Evolutionary conservation across 1,140 invertebrate genomes (phyloP).

Genomic region (Aphis gossypii): DNA sequence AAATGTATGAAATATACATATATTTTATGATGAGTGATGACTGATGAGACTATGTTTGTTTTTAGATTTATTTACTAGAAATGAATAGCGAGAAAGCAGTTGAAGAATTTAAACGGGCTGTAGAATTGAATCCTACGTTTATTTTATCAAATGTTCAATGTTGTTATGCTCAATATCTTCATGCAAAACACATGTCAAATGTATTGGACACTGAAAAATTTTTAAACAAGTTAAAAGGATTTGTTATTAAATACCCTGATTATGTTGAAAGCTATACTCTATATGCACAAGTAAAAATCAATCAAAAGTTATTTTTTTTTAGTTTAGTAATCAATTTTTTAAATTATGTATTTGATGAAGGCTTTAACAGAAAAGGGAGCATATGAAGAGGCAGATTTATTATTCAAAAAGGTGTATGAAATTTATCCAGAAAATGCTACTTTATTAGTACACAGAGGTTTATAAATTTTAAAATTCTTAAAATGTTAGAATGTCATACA

Average conservation of each 20-base stretch:
- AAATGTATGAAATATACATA: background rate
- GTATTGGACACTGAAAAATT: slow-evolving; percentile 64
- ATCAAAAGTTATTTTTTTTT: slow-evolving; percentile 46
- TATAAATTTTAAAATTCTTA: background rate
- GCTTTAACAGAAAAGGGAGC: slow-evolving; percentile 81
- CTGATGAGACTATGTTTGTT: background rate
- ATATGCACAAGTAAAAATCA: slow-evolving; percentile 75
- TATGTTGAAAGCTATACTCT: slow-evolving; percentile 85
- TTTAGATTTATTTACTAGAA: slow-evolving; percentile 80
- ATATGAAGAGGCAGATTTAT: slow-evolving; percentile 80
- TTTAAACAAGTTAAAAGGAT: slow-evolving; percentile 76
- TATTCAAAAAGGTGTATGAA: slow-evolving; percentile 81
- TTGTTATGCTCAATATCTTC: slow-evolving; percentile 79
- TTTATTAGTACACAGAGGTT: slow-evolving; percentile 83
- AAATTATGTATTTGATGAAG: slow-evolving; percentile 64
- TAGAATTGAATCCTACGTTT: slow-evolving; percentile 81
- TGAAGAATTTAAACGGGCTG: slow-evolving; percentile 82
- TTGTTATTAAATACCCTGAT: slow-evolving; percentile 80
- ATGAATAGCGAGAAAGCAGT: slow-evolving; percentile 82
- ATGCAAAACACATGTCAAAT: slow-evolving; percentile 66
- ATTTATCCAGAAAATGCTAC: slow-evolving; percentile 86
- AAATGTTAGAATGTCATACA: background rate
- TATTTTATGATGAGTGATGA: background rate
- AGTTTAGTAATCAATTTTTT: background rate
- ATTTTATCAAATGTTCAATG: slow-evolving; percentile 87